Evolutionary conservation across 1,140 invertebrate species (phyloP).

Genomic region (Pectinophora gossypiella): DNA sequence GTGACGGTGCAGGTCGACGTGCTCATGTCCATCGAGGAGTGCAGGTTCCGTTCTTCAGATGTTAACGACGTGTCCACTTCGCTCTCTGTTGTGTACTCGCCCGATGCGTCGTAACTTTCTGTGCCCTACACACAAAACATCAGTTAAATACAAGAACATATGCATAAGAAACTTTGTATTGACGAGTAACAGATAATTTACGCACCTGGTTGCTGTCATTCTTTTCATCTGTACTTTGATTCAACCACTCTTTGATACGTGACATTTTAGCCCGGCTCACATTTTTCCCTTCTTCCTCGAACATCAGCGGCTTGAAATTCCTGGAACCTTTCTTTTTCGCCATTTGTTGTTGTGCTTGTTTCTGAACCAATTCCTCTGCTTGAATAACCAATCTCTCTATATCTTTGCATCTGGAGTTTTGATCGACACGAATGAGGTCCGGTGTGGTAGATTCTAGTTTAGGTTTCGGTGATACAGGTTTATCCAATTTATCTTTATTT

Average conservation of each 20-base stretch:
- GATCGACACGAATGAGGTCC: conserved; percentile 50
- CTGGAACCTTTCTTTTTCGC: conserved; percentile 66
- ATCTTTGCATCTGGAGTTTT: conserved; percentile 61
- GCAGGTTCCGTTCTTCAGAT: conserved; percentile 80
- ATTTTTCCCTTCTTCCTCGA: conserved; percentile 68
- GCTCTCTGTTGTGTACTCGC: conserved; percentile 90
- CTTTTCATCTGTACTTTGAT: conserved; percentile 65
- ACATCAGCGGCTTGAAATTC: conserved; percentile 73
- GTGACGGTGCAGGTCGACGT: conserved; percentile 68
- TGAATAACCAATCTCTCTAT: conserved; percentile 82
- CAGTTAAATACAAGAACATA: neutral
- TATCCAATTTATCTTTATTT: conserved; percentile 36
- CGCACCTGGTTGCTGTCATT: conserved; percentile 59
- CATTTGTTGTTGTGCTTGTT: conserved; percentile 61
- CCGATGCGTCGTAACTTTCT: conserved; percentile 88
- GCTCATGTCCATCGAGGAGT: conserved; percentile 69
- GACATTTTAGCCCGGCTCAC: conserved; percentile 78
- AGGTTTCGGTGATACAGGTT: conserved; percentile 39
- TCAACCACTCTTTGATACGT: conserved; percentile 83
- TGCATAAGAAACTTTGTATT: too few relatives aligned
- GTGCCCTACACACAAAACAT: conserved; percentile 39
- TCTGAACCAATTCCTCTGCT: conserved; percentile 82
- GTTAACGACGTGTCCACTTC: conserved; percentile 82
- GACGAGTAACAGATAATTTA: neutral
- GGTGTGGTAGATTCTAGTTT: conserved; percentile 52